A percentile compares a stretch with the other conserved stretches of the same genome.
Conservation (phyloP, 2,113 vertebrate species). For the Podocnemis expansa region DNA sequence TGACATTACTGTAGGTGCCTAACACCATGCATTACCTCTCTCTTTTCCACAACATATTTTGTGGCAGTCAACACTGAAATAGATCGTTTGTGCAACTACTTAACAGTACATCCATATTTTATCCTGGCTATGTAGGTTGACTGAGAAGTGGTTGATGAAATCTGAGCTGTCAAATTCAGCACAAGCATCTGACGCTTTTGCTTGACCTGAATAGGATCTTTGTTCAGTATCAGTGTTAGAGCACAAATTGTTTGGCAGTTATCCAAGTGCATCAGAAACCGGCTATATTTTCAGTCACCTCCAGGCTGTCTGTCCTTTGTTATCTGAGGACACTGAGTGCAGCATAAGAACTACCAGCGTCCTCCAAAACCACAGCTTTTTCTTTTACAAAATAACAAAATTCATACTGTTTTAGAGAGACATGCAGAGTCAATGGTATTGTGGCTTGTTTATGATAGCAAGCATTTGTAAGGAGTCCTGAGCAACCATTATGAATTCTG, state of each 20-base stretch:
- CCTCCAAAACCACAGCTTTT: neutral
- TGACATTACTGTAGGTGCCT: too few relatives aligned
- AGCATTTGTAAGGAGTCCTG: neutral
- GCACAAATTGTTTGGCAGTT: neutral
- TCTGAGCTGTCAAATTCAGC: neutral
- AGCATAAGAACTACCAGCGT: neutral
- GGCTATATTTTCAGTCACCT: fast-evolving
- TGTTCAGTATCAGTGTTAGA: neutral
- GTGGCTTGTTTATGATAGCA: neutral
- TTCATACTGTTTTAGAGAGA: neutral
- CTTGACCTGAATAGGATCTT: neutral
- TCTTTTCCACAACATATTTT: neutral
- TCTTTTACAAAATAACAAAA: neutral
- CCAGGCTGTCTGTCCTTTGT: neutral
- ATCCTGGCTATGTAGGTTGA: neutral
- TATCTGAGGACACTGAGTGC: neutral
- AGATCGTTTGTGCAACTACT: neutral
- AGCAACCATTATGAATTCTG: neutral
- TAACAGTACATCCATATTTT: neutral
- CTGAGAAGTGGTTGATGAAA: neutral
- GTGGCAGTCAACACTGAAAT: fast-evolving
- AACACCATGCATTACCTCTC: neutral
- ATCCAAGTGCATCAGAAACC: neutral
- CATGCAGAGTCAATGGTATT: fast-evolving
- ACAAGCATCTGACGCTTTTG: neutral